Base-by-base conservation (phyloP, 2,797 vertebrate species). In the Acanthornis magna region DNA sequence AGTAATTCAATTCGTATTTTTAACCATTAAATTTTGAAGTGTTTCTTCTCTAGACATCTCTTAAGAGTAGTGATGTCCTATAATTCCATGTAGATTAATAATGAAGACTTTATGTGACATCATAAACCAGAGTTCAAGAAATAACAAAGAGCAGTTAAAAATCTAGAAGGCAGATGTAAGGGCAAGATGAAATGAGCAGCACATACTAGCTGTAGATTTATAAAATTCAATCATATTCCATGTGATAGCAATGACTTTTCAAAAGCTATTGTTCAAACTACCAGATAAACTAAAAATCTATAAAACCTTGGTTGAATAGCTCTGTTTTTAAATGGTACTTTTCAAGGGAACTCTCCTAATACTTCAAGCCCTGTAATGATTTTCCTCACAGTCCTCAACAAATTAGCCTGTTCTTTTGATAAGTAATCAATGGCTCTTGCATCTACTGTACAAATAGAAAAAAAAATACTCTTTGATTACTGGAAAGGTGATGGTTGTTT, bases 231-330 rank as follows among this genome's bases (percentile, higher is more conserved):
- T 85, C 9, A 61, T 40, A 77, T 89, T 90, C 20, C 27, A 62
- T 67, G 40, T 62, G 55, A 84, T 58, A 63, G 18, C 20, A 71
- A 13, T 63, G 66, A 58, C 30, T 91, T 68, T 90, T 66, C 58
- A 88, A 47, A 95, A 54, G 15, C 34, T 38, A 11, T 36, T 70
- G 22, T 61, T 88, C 60, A 82, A 40, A 43, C 63, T 57, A 75
- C 15, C 74, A 74, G 34, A 81, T 79, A 79, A 95, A 86, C 62
- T 54, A 45, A 88, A 96, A 96, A 93, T 89, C 85, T 54, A 75
- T 95, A 93, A 50, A 43, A n/a, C 15, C 36, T 81, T 43, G 25
- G 50, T 62, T 89, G 85, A 71, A 73, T 32, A 72, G 53, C 43
- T 93, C 17, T 68, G n/a, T 2, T 92, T 96, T 95, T 66, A 85